phyloP scores from a whole-genome alignment of 2,888 invertebrate genomes.

The Horisme vitalbata region DNA sequence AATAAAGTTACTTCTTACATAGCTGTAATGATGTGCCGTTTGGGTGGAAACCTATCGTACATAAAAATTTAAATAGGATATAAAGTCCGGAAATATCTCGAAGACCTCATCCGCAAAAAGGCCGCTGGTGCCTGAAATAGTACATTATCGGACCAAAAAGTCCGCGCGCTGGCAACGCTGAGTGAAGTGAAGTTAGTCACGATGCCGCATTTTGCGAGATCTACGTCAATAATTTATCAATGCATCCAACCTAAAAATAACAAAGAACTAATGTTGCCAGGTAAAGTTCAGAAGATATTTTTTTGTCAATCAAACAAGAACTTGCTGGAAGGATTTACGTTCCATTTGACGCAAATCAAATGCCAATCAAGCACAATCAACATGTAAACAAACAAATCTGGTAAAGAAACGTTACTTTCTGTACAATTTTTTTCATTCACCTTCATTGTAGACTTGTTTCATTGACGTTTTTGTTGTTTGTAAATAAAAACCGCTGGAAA shows the following conservation, averaged over 20 bases:
- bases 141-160: too few relatives aligned
- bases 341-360: conserved; percentile 27
- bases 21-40: too few relatives aligned
- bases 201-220: conserved; percentile 19
- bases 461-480: conserved; percentile 82
- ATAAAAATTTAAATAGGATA: too few relatives aligned
- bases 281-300: background rate
- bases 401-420: conserved; percentile 55
- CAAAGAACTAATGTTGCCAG: background rate
- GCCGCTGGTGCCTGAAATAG: too few relatives aligned
- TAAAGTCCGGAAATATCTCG: too few relatives aligned
- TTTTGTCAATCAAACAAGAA: background rate
- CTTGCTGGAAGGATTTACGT: conserved; percentile 7
- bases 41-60: too few relatives aligned
- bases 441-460: conserved; percentile 65
- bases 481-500: conserved; percentile 81
- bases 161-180: too few relatives aligned
- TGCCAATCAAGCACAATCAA: background rate
- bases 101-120: too few relatives aligned
- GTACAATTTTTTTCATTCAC: conserved; percentile 54
- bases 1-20: too few relatives aligned
- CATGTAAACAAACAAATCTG: too few relatives aligned
- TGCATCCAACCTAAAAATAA: conserved; percentile 24
- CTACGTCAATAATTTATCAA: too few relatives aligned
- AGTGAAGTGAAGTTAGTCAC: conserved; percentile 38